Conservation (phyloP, 2,888 invertebrate genomes). For the Drosophila pseudotakahashii region DNA sequence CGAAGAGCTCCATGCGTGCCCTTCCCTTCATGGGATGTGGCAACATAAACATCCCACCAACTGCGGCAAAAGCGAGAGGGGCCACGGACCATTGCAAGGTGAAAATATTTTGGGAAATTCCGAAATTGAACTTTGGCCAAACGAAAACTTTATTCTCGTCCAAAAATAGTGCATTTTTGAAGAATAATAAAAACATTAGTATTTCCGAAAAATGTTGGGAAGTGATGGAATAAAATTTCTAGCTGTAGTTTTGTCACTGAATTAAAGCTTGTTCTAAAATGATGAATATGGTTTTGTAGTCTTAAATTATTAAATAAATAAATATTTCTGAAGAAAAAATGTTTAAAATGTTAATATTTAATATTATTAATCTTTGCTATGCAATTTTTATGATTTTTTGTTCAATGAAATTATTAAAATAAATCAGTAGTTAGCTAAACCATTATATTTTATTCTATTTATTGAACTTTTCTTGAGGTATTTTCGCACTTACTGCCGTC, state of each 20-base stretch:
- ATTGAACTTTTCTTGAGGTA: neutral
- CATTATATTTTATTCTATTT: neutral
- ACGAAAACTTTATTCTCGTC: neutral
- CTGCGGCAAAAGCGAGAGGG: constrained; percentile 32
- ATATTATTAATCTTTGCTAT: too few relatives aligned
- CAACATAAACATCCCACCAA: constrained; percentile 74
- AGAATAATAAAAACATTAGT: neutral
- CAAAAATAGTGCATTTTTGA: neutral
- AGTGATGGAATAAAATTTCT: neutral
- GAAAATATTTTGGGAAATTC: constrained; percentile 31
- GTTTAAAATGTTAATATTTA: too few relatives aligned
- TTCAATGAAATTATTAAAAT: too few relatives aligned
- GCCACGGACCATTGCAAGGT: constrained; percentile 45
- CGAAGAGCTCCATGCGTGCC: constrained; percentile 66
- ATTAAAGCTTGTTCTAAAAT: too few relatives aligned
- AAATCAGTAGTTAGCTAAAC: too few relatives aligned
- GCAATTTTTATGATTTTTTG: too few relatives aligned
- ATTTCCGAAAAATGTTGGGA: neutral
- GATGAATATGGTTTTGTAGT: too few relatives aligned
- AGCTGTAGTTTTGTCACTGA: too few relatives aligned
- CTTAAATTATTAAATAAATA: too few relatives aligned
- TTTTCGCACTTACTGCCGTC: constrained; percentile 1
- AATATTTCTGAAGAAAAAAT: too few relatives aligned
- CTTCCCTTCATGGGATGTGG: constrained; percentile 61
- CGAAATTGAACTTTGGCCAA: constrained; percentile 11